These are phyloP conservation scores for Acanthacorydalis orientalis DNA, from an alignment of 2,888 invertebrate species.

Conservation along the genomic window DNA sequence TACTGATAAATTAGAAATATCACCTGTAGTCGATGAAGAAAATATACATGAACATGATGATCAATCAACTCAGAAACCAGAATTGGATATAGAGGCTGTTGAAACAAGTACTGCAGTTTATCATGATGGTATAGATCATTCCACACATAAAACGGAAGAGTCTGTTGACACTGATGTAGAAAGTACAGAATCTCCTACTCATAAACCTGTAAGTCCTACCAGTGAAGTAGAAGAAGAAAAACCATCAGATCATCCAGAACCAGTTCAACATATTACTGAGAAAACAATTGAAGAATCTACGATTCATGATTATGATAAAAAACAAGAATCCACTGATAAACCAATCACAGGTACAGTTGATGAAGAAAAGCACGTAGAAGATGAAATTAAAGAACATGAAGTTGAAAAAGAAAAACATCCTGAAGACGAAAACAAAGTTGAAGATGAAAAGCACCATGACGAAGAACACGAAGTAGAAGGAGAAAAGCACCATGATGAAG, in stretches of 20 bases:
- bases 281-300: background rate
- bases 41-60: no score
- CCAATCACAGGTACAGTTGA: conserved; percentile 4
- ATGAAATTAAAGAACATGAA: conserved; percentile 2
- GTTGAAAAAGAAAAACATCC: background rate
- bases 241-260: background rate
- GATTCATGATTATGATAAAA: no score
- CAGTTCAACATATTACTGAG: background rate
- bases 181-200: background rate
- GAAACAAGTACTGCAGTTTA: background rate
- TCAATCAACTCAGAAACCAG: background rate
- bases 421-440: background rate
- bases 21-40: no score
- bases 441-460: background rate
- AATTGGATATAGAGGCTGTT: background rate
- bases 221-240: background rate
- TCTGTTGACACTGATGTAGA: background rate
- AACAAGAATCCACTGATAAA: no score
- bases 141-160: background rate
- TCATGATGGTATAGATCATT: background rate
- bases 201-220: background rate
- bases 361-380: conserved; percentile 9
- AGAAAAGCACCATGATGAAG: no score
- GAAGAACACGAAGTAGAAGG: no score
- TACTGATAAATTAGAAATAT: conserved; percentile 2